Conservation (phyloP, 2,113 vertebrate species). For the Scatophagus argus region DNA sequence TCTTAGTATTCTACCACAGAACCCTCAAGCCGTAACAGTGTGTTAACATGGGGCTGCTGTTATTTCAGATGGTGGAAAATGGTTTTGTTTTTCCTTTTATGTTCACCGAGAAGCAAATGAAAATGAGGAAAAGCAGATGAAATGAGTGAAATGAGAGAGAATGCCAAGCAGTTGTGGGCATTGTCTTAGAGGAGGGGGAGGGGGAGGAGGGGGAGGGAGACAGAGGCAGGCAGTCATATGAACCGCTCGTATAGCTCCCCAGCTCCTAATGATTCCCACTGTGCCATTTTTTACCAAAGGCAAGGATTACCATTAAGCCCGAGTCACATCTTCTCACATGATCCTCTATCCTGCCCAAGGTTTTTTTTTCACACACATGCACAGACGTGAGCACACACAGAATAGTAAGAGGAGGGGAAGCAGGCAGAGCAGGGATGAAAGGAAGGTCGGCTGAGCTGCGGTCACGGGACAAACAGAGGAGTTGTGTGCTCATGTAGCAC, state of each 20-base stretch:
- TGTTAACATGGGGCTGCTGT: constrained; percentile 14
- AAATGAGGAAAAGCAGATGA: neutral
- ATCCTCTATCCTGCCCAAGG: constrained; percentile 62
- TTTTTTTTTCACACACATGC: constrained; percentile 63
- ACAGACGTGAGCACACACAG: constrained; percentile 20
- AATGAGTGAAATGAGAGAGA: constrained; percentile 28
- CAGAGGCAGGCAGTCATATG: constrained; percentile 60
- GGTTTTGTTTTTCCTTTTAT: neutral
- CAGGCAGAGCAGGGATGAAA: constrained; percentile 18
- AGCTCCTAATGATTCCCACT: constrained; percentile 76
- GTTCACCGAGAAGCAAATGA: constrained; percentile 1
- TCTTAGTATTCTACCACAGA: neutral
- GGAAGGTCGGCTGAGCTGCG: constrained; percentile 29
- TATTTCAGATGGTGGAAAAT: neutral
- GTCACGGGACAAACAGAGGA: constrained; percentile 60
- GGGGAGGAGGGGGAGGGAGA: neutral
- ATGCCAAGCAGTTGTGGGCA: constrained; percentile 14
- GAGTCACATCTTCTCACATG: constrained; percentile 84
- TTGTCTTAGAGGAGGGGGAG: constrained; percentile 20
- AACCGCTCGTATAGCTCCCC: constrained; percentile 43
- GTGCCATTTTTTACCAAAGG: constrained; percentile 76
- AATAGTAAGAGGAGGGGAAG: neutral
- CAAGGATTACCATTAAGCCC: constrained; percentile 79
- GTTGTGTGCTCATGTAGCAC: constrained; percentile 15
- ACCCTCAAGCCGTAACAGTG: constrained; percentile 2